phyloP scores from a whole-genome alignment of 1,140 invertebrate genomes.

The Leptopilina boulardi region DNA sequence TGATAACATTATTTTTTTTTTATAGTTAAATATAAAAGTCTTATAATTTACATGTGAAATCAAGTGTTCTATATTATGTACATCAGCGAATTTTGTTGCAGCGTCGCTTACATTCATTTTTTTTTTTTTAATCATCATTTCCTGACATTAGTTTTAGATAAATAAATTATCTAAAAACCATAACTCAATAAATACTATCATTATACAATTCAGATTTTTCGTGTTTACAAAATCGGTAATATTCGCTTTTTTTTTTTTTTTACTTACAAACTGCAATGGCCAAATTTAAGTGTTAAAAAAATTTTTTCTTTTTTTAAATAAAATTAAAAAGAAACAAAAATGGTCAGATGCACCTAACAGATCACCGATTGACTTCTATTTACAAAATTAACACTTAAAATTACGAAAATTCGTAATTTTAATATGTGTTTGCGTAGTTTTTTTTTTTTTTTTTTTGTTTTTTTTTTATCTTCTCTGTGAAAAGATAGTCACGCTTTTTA shows the following conservation, averaged over 20 bases:
- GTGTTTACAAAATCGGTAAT: conserved; percentile 15
- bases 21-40: conserved; percentile 33
- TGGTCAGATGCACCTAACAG: conserved; percentile 36
- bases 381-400: conserved; percentile 54
- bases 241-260: conserved; percentile 25
- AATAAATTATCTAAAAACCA: conserved; percentile 25
- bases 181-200: conserved; percentile 30
- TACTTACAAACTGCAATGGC: conserved; percentile 31
- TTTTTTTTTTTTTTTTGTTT: conserved; percentile 49
- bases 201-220: conserved; percentile 21
- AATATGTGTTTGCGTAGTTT: conserved; percentile 53
- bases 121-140: background rate
- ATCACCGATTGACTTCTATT: conserved; percentile 58
- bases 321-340: conserved; percentile 32
- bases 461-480: conserved; percentile 31
- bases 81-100: conserved; percentile 32
- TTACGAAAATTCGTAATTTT: conserved; percentile 52
- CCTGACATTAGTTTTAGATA: conserved; percentile 26
- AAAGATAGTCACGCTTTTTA: conserved; percentile 16
- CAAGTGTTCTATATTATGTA: conserved; percentile 28
- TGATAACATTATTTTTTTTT: conserved; percentile 31
- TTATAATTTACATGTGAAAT: conserved; percentile 32
- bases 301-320: background rate
- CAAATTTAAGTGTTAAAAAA: background rate
- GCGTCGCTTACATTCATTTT: conserved; percentile 25